Evolutionary conservation across 2,797 vertebrate genomes (phyloP), one percentile per base, ranked within the genome.

Genomic region (Alcedo quadribrachys): DNA sequence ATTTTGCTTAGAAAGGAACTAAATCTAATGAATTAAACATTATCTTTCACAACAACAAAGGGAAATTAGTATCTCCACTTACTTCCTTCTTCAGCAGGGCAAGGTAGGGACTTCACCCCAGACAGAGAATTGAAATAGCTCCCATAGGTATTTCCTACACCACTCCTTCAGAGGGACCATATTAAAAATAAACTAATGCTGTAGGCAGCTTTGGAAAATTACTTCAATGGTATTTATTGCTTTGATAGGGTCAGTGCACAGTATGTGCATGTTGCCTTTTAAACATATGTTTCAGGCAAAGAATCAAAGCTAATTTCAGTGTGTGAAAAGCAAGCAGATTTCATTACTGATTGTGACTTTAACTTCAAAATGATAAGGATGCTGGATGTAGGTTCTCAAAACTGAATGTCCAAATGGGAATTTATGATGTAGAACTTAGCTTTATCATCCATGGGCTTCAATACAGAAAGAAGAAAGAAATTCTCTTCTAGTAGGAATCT

Each of bases 291-390:
- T 97, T 97, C 94, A 94, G 93, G 94, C 87, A 87, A 97, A 97
- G 97, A 98, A 97, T 97, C 97, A 97, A 97, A 97, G 97, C 93
- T 98, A 97, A 97, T 98, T 98, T 97, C 97, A 97, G 96, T 66
- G 89, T 96, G 94, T 97, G 97, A 97, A 97, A 97, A 98, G 97
- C 96, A 94, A 96, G 96, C 90, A 98, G 97, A 98, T 98, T 97
- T 96, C 97, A 98, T 97, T 98, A 97, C 95, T 96, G 98, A 98
- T 97, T 97, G 94, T 95, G 97, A 96, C 95, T 97, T 95, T 91
- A 93, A 95, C 96, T 97, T 97, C 96, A 96, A 97, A 96, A 95
- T 82, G 97, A 98, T 97, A 97, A 97, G 97, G 91, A 94, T 92
- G 86, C 81, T 92, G 95, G 96, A 96, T 96, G 95, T 81, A 96